Evolutionary conservation across 2,113 vertebrate genomes (phyloP).

Genomic region (Rhinoderma darwinii): DNA sequence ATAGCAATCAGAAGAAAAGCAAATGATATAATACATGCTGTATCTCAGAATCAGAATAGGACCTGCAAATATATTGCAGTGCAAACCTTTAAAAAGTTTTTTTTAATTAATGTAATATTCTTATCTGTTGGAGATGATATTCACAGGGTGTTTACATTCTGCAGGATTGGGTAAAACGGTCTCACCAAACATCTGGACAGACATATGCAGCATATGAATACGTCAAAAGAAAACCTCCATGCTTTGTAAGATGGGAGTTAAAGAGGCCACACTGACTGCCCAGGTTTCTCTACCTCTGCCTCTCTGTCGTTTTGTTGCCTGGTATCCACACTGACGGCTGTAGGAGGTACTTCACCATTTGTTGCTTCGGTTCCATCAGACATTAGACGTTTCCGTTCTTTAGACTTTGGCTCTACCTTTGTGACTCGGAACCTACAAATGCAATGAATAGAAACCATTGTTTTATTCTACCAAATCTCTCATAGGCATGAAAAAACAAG

Average conservation of each 20-base stretch:
- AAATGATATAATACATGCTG: too few relatives aligned
- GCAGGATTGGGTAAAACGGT: too few relatives aligned
- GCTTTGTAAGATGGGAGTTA: not conserved
- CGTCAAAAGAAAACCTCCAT: too few relatives aligned
- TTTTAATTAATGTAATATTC: too few relatives aligned
- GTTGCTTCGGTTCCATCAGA: constrained; percentile 67
- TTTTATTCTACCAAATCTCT: not conserved
- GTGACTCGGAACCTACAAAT: constrained; percentile 88
- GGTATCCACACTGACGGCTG: constrained; percentile 66
- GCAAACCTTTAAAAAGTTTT: too few relatives aligned
- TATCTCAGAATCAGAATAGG: too few relatives aligned
- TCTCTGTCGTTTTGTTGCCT: constrained; percentile 68
- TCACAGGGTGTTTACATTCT: too few relatives aligned
- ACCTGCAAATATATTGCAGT: too few relatives aligned
- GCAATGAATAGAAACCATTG: constrained; percentile 9
- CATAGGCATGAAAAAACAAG: not conserved
- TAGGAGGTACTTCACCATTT: constrained; percentile 76
- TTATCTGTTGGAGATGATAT: too few relatives aligned
- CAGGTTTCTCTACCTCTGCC: constrained; percentile 69
- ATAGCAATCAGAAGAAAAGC: too few relatives aligned
- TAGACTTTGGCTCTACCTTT: constrained; percentile 82
- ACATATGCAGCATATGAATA: too few relatives aligned
- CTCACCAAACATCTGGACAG: too few relatives aligned
- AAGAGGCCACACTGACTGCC: not conserved
- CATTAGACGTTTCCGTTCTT: constrained; percentile 82